Evolutionary conservation across 2,888 invertebrate genomes (phyloP).

Genomic region (Apamea monoglypha): DNA sequence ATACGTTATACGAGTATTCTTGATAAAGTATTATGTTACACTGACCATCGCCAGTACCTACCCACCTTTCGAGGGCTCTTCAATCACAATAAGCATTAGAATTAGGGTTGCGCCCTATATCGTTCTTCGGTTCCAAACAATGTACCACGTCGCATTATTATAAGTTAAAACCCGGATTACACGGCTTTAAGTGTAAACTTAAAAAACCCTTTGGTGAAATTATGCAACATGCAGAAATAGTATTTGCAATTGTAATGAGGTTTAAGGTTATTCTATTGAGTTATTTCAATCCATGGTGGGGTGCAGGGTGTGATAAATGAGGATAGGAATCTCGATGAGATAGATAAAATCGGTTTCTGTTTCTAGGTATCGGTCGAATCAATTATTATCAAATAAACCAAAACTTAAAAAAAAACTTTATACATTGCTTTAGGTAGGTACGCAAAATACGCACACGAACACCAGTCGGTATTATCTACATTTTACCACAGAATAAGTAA

Average conservation of each 20-base stretch:
- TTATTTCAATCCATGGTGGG: slow-evolving; percentile 48
- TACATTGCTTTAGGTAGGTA: no score
- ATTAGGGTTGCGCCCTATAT: slow-evolving; percentile 74
- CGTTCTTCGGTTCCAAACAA: slow-evolving; percentile 54
- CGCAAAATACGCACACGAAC: no score
- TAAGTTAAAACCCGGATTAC: slow-evolving; percentile 78
- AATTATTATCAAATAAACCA: not conserved
- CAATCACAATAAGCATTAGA: slow-evolving; percentile 74
- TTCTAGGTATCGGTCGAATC: not conserved
- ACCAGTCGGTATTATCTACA: no score
- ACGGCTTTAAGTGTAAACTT: slow-evolving; percentile 74
- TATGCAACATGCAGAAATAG: slow-evolving; percentile 66
- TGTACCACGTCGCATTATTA: slow-evolving; percentile 69
- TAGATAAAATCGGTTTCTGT: not conserved
- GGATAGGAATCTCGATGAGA: not conserved
- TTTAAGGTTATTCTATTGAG: slow-evolving; percentile 46
- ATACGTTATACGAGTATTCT: slow-evolving; percentile 5
- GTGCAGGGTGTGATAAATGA: slow-evolving; percentile 17
- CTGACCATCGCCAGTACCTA: slow-evolving; percentile 79
- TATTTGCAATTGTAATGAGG: slow-evolving; percentile 70
- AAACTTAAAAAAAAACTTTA: not conserved
- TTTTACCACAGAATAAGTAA: no score
- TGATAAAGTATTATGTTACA: slow-evolving; percentile 79
- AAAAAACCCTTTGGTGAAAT: slow-evolving; percentile 62
- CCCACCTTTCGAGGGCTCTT: slow-evolving; percentile 72